phyloP scores from a whole-genome alignment of 2,797 vertebrate species.

The Scarus forsteni region DNA sequence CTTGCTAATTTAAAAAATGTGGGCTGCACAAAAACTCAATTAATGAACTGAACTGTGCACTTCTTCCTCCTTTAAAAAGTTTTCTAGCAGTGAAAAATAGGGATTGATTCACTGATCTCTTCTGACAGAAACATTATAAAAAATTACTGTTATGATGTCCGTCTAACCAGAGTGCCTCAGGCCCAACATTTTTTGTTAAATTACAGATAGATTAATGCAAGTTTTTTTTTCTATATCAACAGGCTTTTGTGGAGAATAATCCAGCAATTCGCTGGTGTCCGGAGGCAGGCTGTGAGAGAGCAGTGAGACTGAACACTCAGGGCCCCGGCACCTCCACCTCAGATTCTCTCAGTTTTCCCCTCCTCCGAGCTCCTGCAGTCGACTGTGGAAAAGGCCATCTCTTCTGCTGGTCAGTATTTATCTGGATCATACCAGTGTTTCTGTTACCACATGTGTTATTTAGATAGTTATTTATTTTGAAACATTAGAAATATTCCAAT shows the following conservation, averaged over 20 bases:
- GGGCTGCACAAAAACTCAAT: no score
- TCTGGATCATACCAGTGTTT: not conserved
- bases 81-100: not conserved
- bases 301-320: conserved; percentile 92
- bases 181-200: not conserved
- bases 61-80: not conserved
- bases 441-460: not conserved
- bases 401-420: conserved; percentile 92
- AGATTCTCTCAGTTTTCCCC: conserved; percentile 91
- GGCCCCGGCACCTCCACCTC: conserved; percentile 88
- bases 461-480: not conserved
- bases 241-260: conserved; percentile 99
- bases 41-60: no score
- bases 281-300: conserved; percentile 94
- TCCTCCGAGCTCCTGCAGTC: conserved; percentile 95
- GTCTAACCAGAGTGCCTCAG: not conserved
- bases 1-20: no score
- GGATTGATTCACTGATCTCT: not conserved
- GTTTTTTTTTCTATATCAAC: conserved; percentile 25
- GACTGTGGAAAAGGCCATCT: conserved; percentile 98
- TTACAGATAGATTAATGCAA: not conserved
- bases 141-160: no score
- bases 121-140: not conserved
- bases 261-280: conserved; percentile 98
- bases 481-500: not conserved